A percentile compares a stretch with the other conserved stretches of the same genome.
phyloP scores from a whole-genome alignment of 2,888 invertebrate species.

The Bombylius discolor region DNA sequence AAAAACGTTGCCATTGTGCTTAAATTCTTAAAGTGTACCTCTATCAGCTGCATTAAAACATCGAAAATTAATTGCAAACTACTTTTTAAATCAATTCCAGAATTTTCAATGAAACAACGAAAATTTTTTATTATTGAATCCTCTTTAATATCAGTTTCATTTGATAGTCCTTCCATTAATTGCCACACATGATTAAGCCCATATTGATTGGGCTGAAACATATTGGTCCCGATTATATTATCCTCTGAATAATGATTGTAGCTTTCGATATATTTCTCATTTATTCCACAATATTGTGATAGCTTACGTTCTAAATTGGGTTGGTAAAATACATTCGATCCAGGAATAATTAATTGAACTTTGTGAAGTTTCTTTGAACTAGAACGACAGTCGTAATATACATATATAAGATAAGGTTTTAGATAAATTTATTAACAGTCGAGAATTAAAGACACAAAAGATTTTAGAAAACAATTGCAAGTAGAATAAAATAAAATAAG shows the following conservation, averaged over 20 bases:
- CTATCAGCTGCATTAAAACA: constrained; percentile 62
- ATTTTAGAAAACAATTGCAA: too few relatives aligned
- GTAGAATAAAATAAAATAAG: too few relatives aligned
- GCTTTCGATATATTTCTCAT: background rate
- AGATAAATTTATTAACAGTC: too few relatives aligned
- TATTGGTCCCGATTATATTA: constrained; percentile 31
- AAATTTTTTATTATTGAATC: constrained; percentile 29
- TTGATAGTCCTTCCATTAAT: constrained; percentile 27
- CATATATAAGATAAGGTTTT: too few relatives aligned
- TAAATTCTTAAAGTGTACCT: constrained; percentile 19
- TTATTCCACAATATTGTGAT: constrained; percentile 6
- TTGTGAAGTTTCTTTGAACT: constrained; percentile 36
- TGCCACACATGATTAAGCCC: constrained; percentile 37
- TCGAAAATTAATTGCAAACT: constrained; percentile 87
- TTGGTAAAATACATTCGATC: constrained; percentile 42
- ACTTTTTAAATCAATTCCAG: constrained; percentile 77
- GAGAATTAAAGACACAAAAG: too few relatives aligned
- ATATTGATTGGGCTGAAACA: constrained; percentile 34
- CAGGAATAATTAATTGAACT: constrained; percentile 31
- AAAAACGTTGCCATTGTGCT: too few relatives aligned
- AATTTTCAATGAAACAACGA: constrained; percentile 36
- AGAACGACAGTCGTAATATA: constrained; percentile 1
- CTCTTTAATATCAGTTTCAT: constrained; percentile 13
- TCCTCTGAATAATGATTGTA: constrained; percentile 15
- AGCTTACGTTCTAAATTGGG: constrained; percentile 46